These are phyloP conservation scores for Gonocerus acuteangulatus DNA, from an alignment of 2,888 invertebrate genomes.

Conservation along the genomic window DNA sequence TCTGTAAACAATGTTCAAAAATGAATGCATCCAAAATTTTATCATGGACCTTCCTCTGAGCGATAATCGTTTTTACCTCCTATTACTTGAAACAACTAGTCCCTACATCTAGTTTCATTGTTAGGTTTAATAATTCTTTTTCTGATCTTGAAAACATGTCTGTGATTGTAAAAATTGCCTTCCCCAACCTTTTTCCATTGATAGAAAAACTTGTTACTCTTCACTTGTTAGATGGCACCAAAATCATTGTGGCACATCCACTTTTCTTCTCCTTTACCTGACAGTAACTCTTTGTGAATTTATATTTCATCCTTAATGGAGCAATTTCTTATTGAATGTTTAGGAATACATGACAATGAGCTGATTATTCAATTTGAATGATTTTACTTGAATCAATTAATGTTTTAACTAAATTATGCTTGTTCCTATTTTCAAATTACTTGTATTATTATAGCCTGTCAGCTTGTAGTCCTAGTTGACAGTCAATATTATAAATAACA, in stretches of 20 bases:
- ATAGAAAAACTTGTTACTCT: constrained; percentile 26
- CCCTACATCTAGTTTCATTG: too few relatives aligned
- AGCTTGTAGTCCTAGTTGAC: constrained; percentile 12
- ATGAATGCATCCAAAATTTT: too few relatives aligned
- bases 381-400: too few relatives aligned
- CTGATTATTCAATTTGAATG: too few relatives aligned
- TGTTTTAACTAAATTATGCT: not conserved
- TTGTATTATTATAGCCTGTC: constrained; percentile 3
- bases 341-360: too few relatives aligned
- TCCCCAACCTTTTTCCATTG: constrained; percentile 32
- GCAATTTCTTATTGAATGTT: too few relatives aligned
- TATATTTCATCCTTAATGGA: too few relatives aligned
- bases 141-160: constrained; percentile 36
- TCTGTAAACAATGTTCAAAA: too few relatives aligned
- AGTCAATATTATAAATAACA: not conserved
- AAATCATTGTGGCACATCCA: constrained; percentile 2
- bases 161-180: constrained; percentile 38
- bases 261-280: not conserved
- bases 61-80: not conserved
- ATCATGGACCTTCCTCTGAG: not conserved
- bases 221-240: constrained; percentile 35
- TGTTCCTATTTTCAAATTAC: constrained; percentile 17
- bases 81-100: not conserved
- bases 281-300: too few relatives aligned
- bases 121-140: constrained; percentile 14